A percentile compares a stretch with the other conserved stretches of the same genome.
Conservation (phyloP, 1,140 invertebrate genomes). For the Tetramorium parvispinum region DNA sequence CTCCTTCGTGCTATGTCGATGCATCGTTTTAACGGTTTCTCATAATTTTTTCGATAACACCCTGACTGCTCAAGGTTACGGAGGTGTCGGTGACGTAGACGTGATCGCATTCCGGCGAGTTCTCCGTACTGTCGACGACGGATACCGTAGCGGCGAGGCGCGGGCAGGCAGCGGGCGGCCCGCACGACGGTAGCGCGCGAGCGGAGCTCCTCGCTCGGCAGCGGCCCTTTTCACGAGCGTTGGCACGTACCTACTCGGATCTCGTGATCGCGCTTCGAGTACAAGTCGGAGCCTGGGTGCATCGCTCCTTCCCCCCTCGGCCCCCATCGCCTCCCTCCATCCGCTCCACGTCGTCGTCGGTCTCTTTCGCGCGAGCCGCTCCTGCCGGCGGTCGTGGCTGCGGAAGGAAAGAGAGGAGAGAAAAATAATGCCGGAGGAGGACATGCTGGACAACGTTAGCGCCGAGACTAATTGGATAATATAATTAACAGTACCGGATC, state of each 20-base stretch:
- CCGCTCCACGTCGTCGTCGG: constrained; percentile 2
- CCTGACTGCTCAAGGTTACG: constrained; percentile 50
- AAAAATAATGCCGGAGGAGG: constrained; percentile 27
- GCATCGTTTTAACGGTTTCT: constrained; percentile 72
- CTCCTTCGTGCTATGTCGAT: constrained; percentile 48
- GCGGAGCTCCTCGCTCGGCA: neutral
- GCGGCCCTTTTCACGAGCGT: constrained; percentile 10
- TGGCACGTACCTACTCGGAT: constrained; percentile 1
- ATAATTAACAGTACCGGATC: constrained; percentile 66
- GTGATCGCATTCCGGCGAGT: constrained; percentile 17
- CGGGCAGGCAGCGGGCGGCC: neutral
- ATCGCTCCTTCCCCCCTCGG: neutral
- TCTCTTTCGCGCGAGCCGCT: neutral
- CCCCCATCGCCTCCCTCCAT: neutral
- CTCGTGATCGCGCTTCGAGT: constrained; percentile 4
- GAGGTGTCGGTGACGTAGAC: constrained; percentile 24
- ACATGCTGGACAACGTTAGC: constrained; percentile 3
- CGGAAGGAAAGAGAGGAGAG: neutral
- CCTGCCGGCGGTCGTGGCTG: neutral
- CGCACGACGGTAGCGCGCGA: constrained; percentile 26
- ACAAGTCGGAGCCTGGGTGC: neutral
- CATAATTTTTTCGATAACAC: constrained; percentile 67
- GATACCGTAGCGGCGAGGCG: neutral
- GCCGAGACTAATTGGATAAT: constrained; percentile 70
- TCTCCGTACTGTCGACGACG: neutral